Conservation (phyloP, 2,888 invertebrate species). For the Microctonus brassicae region DNA sequence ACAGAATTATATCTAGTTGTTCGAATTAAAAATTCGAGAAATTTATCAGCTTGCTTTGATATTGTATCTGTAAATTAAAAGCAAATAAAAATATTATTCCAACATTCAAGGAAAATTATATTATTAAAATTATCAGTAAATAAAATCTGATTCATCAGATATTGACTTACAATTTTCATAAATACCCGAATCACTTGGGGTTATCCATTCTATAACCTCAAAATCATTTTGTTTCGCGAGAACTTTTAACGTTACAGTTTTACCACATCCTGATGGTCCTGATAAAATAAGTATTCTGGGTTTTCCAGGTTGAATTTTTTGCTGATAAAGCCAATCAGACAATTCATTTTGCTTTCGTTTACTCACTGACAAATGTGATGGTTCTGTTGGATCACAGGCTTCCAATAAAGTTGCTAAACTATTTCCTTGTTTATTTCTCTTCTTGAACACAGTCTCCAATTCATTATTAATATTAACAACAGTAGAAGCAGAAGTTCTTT, state of each 20-base stretch:
- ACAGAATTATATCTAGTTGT: slow-evolving; percentile 79
- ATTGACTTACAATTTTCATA: slow-evolving; percentile 69
- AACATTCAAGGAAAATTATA: too few relatives aligned
- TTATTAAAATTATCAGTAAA: too few relatives aligned
- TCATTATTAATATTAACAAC: slow-evolving; percentile 1
- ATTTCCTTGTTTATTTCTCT: slow-evolving; percentile 41
- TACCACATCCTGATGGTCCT: slow-evolving; percentile 89
- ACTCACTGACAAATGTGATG: slow-evolving; percentile 60
- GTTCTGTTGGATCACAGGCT: slow-evolving; percentile 57
- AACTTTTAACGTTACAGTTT: slow-evolving; percentile 80
- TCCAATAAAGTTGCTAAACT: slow-evolving; percentile 55
- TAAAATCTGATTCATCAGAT: too few relatives aligned
- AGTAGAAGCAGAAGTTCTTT: neutral
- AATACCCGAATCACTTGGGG: slow-evolving; percentile 80
- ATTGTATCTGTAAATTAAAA: slow-evolving; percentile 41
- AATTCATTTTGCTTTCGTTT: slow-evolving; percentile 64
- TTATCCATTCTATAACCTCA: slow-evolving; percentile 84
- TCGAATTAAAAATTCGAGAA: slow-evolving; percentile 82
- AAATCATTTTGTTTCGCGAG: slow-evolving; percentile 76
- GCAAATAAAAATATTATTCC: slow-evolving; percentile 26
- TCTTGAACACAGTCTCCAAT: neutral
- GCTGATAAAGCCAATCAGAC: slow-evolving; percentile 59
- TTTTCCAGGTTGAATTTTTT: too few relatives aligned
- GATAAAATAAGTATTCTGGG: slow-evolving; percentile 75
- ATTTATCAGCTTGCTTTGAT: slow-evolving; percentile 76